These are phyloP conservation scores for Plebejus melissa DNA, from an alignment of 2,888 invertebrate species.

Conservation along the genomic window DNA sequence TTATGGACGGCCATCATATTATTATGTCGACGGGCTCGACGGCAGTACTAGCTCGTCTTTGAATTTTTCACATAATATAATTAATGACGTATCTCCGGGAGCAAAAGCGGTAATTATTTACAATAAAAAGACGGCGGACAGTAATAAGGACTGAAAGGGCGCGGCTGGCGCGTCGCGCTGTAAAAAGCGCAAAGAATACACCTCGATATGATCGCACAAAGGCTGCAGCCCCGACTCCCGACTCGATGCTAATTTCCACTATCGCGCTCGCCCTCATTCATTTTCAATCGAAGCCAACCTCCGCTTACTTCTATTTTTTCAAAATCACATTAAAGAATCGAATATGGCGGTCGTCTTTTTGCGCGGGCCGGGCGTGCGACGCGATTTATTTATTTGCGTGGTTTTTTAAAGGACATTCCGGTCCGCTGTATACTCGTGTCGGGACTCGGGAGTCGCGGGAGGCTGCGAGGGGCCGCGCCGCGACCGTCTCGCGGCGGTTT, in stretches of 20 bases:
- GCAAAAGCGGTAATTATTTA: slow-evolving; percentile 62
- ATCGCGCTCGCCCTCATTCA: slow-evolving; percentile 78
- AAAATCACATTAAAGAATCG: slow-evolving; percentile 78
- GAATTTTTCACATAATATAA: neutral
- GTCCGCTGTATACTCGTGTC: slow-evolving; percentile 78
- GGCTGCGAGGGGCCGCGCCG: slow-evolving; percentile 76
- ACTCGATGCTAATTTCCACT: slow-evolving; percentile 80
- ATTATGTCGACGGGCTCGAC: neutral
- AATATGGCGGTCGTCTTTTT: slow-evolving; percentile 76
- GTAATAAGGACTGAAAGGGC: slow-evolving; percentile 69
- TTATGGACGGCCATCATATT: neutral
- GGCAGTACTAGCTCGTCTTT: neutral
- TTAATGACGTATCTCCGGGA: neutral
- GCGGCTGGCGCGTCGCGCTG: slow-evolving; percentile 62
- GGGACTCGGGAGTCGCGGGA: slow-evolving; percentile 67
- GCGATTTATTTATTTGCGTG: slow-evolving; percentile 78
- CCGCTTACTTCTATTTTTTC: slow-evolving; percentile 75
- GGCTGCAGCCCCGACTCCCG: slow-evolving; percentile 76
- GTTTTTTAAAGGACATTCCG: slow-evolving; percentile 78
- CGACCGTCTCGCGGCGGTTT: slow-evolving; percentile 78
- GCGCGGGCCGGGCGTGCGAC: slow-evolving; percentile 69
- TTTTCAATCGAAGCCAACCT: slow-evolving; percentile 76
- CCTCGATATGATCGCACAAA: slow-evolving; percentile 80
- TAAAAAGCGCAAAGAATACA: slow-evolving; percentile 79
- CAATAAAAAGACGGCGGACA: slow-evolving; percentile 69